Evolutionary conservation across 2,888 invertebrate genomes (phyloP).

Genomic region (Eupithecia exiguata): DNA sequence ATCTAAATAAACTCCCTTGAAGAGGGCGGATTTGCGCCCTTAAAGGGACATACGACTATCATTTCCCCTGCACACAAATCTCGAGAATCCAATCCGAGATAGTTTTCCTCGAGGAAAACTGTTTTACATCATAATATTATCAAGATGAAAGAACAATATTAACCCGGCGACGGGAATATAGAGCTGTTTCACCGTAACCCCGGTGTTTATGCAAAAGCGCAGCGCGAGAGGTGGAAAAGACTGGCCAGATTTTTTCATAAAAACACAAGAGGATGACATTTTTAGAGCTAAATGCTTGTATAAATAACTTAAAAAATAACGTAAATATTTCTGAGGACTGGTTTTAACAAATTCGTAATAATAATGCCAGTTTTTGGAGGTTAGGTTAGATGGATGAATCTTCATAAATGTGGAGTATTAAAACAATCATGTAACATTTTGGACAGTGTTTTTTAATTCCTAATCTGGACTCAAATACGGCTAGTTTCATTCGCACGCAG

Average conservation of each 20-base stretch:
- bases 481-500: no score
- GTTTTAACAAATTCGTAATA: neutral
- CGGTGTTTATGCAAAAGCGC: neutral
- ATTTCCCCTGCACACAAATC: slow-evolving; percentile 31
- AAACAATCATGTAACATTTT: neutral
- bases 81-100: slow-evolving; percentile 24
- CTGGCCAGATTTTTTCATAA: neutral
- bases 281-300: neutral
- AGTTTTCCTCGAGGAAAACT: slow-evolving; percentile 36
- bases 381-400: neutral
- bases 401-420: neutral
- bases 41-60: slow-evolving; percentile 22
- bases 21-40: slow-evolving; percentile 23
- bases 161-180: slow-evolving; percentile 1
- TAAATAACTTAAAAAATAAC: no score
- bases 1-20: slow-evolving; percentile 19
- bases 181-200: neutral
- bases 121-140: slow-evolving; percentile 38
- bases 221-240: neutral
- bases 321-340: neutral
- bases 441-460: no score
- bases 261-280: neutral
- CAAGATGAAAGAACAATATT: slow-evolving; percentile 30
- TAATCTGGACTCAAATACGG: no score
- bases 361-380: neutral